Evolutionary conservation across 2,888 invertebrate species (phyloP), one percentile per base, ranked within the genome.

Genomic region (Merodon equestris): DNA sequence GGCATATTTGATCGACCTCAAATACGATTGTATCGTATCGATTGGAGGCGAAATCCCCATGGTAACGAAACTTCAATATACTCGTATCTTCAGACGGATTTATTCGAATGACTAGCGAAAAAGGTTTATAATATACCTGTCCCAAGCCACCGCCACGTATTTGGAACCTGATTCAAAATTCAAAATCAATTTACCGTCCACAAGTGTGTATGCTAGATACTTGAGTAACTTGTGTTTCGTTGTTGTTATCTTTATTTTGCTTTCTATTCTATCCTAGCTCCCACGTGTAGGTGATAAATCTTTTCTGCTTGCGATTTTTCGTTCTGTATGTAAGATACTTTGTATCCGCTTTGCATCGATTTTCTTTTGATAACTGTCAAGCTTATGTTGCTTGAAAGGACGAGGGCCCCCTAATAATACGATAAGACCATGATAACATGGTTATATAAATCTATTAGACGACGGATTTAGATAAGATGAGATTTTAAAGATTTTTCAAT

Each of bases 121-220:
- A 27, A 27, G 27, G 27, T 27, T 27, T 27, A 27, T 27, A 27
- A 27, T 27, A 7, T 27, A 27, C 7, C 2, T 27, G 27, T 27
- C 2, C 7, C 27, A 4, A 27, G 27, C 27, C 27, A 4, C 7
- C 19, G 18, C 34, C 12, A 56, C 50, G 57, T 51, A 70, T 57
- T 73, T 68, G 38, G 50, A 57, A 40, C 58, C 76, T 72, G 71
- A 76, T 76, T 71, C 71, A 61, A 71, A 60, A 76, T 76, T 76
- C 66, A 76, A 71, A 76, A 71, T 76, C 76, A 76, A 76, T 76
- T 71, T 76, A 66, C 76, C 66, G 63, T 63, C 68, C 58, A 75
- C 75, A 76, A 76, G 71, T 60, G 71, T 64, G 66, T 68, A 66
- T 47, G 60, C 56, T 61, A 36, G 44, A 67, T 53, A 34, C 18